These are phyloP conservation scores for Apteryx owenii DNA, from an alignment of 2,113 vertebrate species.

Conservation along the genomic window DNA sequence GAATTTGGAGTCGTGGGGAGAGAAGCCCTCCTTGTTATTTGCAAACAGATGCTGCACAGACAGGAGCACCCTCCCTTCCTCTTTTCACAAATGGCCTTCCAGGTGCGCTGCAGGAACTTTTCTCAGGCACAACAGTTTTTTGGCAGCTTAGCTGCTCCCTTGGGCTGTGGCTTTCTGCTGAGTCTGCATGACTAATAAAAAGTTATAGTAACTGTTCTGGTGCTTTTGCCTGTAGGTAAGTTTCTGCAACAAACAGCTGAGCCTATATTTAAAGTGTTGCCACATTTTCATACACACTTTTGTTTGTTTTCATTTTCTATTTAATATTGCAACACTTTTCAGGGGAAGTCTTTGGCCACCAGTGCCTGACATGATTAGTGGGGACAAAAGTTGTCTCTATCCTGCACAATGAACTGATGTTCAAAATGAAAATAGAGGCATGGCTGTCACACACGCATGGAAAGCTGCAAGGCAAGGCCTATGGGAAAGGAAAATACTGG, in stretches of 20 bases:
- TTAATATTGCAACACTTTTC: neutral
- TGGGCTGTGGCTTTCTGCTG: neutral
- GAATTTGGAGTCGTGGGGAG: neutral
- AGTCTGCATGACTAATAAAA: neutral
- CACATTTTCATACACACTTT: neutral
- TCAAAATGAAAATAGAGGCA: neutral
- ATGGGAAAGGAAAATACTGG: neutral
- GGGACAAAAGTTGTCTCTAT: neutral
- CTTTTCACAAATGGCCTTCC: neutral
- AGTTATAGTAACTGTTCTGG: neutral
- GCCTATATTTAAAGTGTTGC: neutral
- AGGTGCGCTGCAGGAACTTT: neutral
- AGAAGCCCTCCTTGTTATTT: neutral
- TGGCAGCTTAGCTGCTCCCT: neutral
- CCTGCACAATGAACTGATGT: neutral
- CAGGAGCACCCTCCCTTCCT: neutral
- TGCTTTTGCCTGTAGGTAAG: neutral
- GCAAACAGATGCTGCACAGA: neutral
- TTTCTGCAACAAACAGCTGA: neutral
- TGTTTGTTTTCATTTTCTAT: neutral
- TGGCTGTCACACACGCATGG: neutral
- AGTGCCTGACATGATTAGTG: neutral
- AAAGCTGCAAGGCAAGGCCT: neutral
- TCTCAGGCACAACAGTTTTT: neutral
- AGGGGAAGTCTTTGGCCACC: neutral